A percentile compares a stretch with the other conserved stretches of the same genome.
Evolutionary conservation across 2,888 invertebrate genomes (phyloP).

Genomic region (Orchesellides sinensis): DNA sequence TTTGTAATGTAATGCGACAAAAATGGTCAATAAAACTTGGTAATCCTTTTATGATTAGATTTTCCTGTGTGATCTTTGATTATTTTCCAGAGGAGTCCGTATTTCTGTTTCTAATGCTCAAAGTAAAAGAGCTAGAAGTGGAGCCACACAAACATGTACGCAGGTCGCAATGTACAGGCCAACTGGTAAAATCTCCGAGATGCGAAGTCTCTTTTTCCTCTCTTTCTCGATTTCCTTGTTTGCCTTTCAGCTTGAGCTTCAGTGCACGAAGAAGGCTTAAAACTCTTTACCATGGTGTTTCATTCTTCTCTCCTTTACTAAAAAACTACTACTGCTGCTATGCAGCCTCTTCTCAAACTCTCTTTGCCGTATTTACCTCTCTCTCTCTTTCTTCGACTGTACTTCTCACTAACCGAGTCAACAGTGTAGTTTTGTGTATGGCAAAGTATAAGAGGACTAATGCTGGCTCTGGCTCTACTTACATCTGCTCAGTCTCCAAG

Average conservation of each 20-base stretch:
- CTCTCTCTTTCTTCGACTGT: background rate
- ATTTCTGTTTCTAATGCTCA: background rate
- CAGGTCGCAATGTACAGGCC: conserved; percentile 38
- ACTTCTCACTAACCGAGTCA: too few species aligned
- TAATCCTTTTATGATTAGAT: background rate
- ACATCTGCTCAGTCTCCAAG: too few species aligned
- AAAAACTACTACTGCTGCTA: background rate
- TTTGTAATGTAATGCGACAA: conserved; percentile 1
- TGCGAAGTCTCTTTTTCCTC: conserved; percentile 41
- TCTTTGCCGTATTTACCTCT: background rate
- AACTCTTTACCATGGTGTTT: background rate
- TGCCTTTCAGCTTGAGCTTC: background rate
- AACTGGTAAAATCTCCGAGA: conserved; percentile 36
- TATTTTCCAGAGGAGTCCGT: too few species aligned
- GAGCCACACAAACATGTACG: conserved; percentile 11
- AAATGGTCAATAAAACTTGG: background rate
- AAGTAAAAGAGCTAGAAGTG: background rate
- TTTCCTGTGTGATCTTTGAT: background rate
- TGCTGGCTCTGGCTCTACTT: too few species aligned
- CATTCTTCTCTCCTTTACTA: background rate
- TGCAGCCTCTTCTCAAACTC: background rate
- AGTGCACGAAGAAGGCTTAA: background rate
- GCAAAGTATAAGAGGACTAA: too few species aligned
- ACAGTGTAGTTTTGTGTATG: too few species aligned
- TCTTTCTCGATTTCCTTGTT: conserved; percentile 9